A percentile compares a stretch with the other conserved stretches of the same genome.
Conservation (phyloP, 1,140 invertebrate species). For the Habropoda laboriosa region DNA sequence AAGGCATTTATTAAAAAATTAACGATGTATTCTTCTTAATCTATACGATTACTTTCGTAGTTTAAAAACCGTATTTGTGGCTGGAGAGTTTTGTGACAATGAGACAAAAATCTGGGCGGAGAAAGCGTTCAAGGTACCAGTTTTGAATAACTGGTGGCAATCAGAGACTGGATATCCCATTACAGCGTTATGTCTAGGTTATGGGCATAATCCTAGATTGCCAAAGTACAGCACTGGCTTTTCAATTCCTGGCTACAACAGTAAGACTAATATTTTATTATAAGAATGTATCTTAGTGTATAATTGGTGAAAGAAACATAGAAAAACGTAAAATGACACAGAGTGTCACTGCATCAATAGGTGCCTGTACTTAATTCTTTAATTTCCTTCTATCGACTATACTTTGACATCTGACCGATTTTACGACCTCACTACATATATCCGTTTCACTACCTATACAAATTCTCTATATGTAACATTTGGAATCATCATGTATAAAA, state of each 20-base stretch:
- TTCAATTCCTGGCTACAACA: constrained; percentile 91
- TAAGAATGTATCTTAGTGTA: too few species aligned
- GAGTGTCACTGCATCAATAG: too few species aligned
- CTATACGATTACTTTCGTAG: constrained; percentile 68
- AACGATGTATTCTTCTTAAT: too few species aligned
- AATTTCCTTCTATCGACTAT: too few species aligned
- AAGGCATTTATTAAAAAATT: constrained; percentile 66
- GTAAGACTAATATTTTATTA: constrained; percentile 35
- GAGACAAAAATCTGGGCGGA: constrained; percentile 95
- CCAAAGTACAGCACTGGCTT: constrained; percentile 88
- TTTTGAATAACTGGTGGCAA: constrained; percentile 98
- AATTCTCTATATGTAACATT: too few species aligned
- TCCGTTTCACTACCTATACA: too few species aligned
- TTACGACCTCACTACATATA: too few species aligned
- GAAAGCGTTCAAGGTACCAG: constrained; percentile 90
- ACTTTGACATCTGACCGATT: too few species aligned
- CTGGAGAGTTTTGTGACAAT: constrained; percentile 96
- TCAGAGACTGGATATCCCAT: constrained; percentile 96
- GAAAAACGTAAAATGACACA: too few species aligned
- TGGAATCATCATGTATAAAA: not conserved
- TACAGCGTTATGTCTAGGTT: constrained; percentile 91
- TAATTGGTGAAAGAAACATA: too few species aligned
- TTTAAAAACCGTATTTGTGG: constrained; percentile 91
- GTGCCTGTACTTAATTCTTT: too few species aligned
- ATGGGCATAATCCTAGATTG: constrained; percentile 86